These are phyloP conservation scores for Ophiothrix spiculata DNA, from an alignment of 35 echinoderm and acorn worm genomes.

Conservation along the genomic window DNA sequence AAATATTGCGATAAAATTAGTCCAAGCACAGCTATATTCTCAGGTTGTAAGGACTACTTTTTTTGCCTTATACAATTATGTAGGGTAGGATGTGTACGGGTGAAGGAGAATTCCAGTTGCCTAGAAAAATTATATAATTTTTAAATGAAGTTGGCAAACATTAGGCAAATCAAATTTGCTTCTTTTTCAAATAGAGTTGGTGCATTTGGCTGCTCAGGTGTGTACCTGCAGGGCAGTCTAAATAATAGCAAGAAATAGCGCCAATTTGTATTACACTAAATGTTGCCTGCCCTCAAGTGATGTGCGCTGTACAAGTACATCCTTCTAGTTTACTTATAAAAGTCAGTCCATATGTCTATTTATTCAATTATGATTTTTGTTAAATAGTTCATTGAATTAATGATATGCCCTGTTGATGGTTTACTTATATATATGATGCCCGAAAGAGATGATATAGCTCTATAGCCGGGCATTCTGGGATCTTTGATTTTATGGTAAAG, in stretches of 20 bases:
- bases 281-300: constrained; percentile 4
- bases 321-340: too few relatives aligned
- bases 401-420: not conserved
- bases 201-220: not conserved
- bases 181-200: not conserved
- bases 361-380: constrained; percentile 8
- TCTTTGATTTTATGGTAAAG: too few relatives aligned
- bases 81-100: too few relatives aligned
- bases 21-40: too few relatives aligned
- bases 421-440: too few relatives aligned
- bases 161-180: not conserved
- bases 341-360: not conserved
- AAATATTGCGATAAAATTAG: too few relatives aligned
- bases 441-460: too few relatives aligned
- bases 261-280: not conserved
- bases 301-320: too few relatives aligned
- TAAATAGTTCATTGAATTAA: not conserved
- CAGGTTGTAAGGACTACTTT: too few relatives aligned
- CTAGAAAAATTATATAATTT: constrained; percentile 10
- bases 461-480: too few relatives aligned
- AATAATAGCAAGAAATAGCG: not conserved
- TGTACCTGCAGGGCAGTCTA: not conserved
- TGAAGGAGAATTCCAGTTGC: too few relatives aligned
- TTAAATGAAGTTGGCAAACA: constrained; percentile 1
- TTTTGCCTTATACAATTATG: too few relatives aligned